Conservation (phyloP, 1,140 invertebrate genomes). For the Drosophila varians region DNA sequence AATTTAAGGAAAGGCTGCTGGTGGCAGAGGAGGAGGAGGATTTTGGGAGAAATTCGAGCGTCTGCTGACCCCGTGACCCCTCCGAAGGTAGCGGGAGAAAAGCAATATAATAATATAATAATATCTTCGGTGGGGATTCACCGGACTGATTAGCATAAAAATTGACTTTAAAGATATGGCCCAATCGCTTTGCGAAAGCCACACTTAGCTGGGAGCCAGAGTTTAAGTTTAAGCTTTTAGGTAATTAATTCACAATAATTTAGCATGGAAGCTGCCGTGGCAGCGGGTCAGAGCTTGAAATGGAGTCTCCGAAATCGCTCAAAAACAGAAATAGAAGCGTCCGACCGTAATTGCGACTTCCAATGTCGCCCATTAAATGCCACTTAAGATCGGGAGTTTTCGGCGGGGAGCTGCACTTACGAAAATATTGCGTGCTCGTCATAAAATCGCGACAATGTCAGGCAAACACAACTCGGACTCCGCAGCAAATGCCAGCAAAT, state of each 20-base stretch:
- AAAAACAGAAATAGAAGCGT: slow-evolving; percentile 17
- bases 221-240: slow-evolving; percentile 29
- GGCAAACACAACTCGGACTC: slow-evolving; percentile 37
- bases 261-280: slow-evolving; percentile 27
- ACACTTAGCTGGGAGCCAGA: slow-evolving; percentile 40
- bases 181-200: slow-evolving; percentile 44
- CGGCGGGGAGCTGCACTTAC: slow-evolving; percentile 48
- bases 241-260: slow-evolving; percentile 50
- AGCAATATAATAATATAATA: slow-evolving; percentile 19
- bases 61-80: slow-evolving; percentile 35
- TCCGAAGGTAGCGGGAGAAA: slow-evolving; percentile 17
- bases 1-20: background rate
- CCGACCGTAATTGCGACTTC: slow-evolving; percentile 14
- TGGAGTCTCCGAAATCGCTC: background rate
- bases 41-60: slow-evolving; percentile 34
- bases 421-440: slow-evolving; percentile 62
- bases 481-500: slow-evolving; percentile 35
- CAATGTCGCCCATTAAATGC: slow-evolving; percentile 65
- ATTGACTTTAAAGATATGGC: slow-evolving; percentile 24
- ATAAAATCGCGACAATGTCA: slow-evolving; percentile 62
- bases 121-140: slow-evolving; percentile 54
- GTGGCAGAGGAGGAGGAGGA: slow-evolving; percentile 5
- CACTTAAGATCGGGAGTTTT: slow-evolving; percentile 53
- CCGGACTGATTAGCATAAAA: slow-evolving; percentile 61
- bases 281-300: slow-evolving; percentile 24